Base-by-base conservation (phyloP, 2,888 invertebrate species). In the Ashinkailepas kermadecensis region DNA sequence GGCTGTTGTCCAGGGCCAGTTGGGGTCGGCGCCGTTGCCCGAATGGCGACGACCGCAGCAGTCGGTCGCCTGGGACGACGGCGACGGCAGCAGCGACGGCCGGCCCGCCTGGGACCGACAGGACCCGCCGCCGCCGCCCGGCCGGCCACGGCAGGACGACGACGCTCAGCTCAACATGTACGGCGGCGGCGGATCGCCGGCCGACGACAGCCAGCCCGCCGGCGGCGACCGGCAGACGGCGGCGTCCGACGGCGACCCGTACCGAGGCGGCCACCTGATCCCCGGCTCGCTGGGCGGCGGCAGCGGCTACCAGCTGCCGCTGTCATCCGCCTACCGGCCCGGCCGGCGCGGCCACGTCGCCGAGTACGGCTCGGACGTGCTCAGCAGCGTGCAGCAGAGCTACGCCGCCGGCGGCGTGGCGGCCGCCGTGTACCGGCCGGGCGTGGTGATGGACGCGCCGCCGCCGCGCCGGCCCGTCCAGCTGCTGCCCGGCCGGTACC, bases 401-500 rank as follows among this genome's bases (percentile, higher is more conserved):
- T 54, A 74, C 74, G 74, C 74, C 6, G 54, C 54, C 54, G 74
- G 74, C 54, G 74, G 54, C 39, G 74, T 15, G 74, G 54, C 74
- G 74, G 74, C 74, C 74, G 54, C 74, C 74, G 54, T 54, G 18
- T 74, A 39, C 74, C 15, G 74, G 54, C 74, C 74, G 74, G 74
- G 74, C 54, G 15, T 74, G 74, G 74, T 74, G 54, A 54, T 74
- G 74, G 74, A 74, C 18, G 74, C 54, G 39, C 39, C 39, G 70
- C 6, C 39, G 70, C 70, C 70, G 39, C 39, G 9, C 12, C 39
- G 18, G 65, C 23, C 65, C 65, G 65, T 10, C 8, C 74, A 74
- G 74, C 74, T 74, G 74, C 74, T 74, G 74, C 74, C 74, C 54
- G 74, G 74, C 54, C 39, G 74, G 59, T 83, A 83, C 62, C 81